These are phyloP conservation scores for Lepilemur septentrionalis DNA, from an alignment of 2,797 vertebrate species.

Conservation along the genomic window DNA sequence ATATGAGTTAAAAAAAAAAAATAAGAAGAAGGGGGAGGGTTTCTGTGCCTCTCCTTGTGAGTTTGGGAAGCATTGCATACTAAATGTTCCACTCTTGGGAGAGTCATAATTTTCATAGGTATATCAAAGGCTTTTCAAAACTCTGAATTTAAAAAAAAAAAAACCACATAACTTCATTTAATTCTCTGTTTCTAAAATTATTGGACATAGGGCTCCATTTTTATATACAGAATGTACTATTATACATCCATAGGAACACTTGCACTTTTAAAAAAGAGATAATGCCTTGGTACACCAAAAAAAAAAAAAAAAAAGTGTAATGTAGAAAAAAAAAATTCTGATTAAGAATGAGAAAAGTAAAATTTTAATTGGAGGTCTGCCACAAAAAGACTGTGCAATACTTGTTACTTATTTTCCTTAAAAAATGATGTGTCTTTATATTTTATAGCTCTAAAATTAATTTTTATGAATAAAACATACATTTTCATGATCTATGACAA, in stretches of 20 bases:
- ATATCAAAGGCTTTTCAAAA: neutral
- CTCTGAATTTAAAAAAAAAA: neutral
- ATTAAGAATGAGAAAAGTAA: neutral
- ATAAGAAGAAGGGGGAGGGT: no score
- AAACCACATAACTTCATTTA: neutral
- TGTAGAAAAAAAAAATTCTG: no score
- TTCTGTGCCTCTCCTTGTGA: neutral
- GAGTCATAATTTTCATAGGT: neutral
- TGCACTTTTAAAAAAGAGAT: neutral
- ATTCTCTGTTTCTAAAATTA: neutral
- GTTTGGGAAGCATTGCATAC: neutral
- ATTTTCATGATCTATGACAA: neutral
- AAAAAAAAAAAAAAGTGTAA: neutral
- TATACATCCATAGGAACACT: neutral
- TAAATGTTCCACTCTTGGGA: neutral
- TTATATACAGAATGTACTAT: neutral
- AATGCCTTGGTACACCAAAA: neutral
- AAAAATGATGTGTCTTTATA: neutral
- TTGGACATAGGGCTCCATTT: neutral
- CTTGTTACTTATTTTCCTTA: neutral
- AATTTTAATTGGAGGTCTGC: neutral
- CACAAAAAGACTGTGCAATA: neutral
- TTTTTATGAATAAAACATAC: neutral
- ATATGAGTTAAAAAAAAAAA: neutral
- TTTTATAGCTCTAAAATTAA: neutral